Conservation (phyloP, 2,113 vertebrate species). For the Penelope pileata region DNA sequence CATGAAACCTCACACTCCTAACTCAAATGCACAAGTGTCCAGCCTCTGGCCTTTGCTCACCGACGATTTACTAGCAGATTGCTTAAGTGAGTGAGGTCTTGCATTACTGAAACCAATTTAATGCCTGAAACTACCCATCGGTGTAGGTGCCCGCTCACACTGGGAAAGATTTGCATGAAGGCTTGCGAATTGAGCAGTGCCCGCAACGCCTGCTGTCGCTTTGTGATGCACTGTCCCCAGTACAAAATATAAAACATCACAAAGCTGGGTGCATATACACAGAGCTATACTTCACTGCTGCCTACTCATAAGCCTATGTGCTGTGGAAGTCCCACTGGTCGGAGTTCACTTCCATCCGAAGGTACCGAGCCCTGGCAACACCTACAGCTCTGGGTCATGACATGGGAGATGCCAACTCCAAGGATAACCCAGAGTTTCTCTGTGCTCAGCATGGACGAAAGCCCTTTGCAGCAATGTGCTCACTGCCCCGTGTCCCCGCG, state of each 20-base stretch:
- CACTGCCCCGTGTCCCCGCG: neutral
- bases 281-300: neutral
- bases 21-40: neutral
- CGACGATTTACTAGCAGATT: neutral
- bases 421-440: neutral
- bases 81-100: neutral
- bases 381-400: neutral
- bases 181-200: neutral
- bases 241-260: neutral
- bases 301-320: neutral
- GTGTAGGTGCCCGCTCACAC: neutral
- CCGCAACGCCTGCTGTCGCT: neutral
- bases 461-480: neutral
- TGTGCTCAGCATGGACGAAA: accelerated
- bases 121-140: neutral
- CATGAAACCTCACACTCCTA: neutral
- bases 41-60: neutral
- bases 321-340: accelerated
- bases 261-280: accelerated
- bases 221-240: neutral
- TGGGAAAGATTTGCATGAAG: neutral
- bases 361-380: neutral
- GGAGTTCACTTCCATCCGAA: neutral
- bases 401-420: neutral
- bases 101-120: neutral